Conservation (phyloP, 2,797 vertebrate species). For the Helostoma temminkii region DNA sequence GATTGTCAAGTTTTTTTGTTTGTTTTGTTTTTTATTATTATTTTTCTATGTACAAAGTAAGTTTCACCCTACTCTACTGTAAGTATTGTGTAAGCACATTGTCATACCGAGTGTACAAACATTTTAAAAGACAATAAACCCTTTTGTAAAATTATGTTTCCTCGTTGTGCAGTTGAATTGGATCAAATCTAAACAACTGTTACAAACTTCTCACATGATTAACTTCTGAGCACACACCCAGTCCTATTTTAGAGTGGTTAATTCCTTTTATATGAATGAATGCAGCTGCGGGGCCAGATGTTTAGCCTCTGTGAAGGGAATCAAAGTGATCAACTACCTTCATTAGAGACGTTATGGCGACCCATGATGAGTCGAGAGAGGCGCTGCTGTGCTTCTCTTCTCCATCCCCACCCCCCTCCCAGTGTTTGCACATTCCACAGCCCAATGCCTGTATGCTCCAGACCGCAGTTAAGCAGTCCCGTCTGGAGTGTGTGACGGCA, state of each 20-base stretch:
- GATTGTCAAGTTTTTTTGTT: constrained; percentile 52
- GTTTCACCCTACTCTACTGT: constrained; percentile 82
- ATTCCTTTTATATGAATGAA: constrained; percentile 49
- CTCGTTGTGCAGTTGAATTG: not conserved
- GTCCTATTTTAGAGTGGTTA: constrained; percentile 50
- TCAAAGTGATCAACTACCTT: constrained; percentile 70
- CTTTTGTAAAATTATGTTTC: constrained; percentile 82
- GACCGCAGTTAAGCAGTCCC: constrained; percentile 86
- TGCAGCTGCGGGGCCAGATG: constrained; percentile 64
- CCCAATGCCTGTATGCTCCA: constrained; percentile 75
- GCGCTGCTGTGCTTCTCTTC: constrained; percentile 42
- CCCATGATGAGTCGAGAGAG: constrained; percentile 56
- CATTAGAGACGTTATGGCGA: constrained; percentile 67
- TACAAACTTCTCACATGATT: constrained; percentile 40
- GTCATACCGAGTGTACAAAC: constrained; percentile 90
- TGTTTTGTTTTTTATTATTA: constrained; percentile 64
- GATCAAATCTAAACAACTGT: constrained; percentile 19
- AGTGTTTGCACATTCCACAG: constrained; percentile 75
- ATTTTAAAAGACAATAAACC: constrained; percentile 90
- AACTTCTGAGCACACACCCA: constrained; percentile 43
- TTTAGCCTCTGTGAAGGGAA: constrained; percentile 51
- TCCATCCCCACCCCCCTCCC: constrained; percentile 45
- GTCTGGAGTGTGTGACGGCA: constrained; percentile 86
- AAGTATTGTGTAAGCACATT: constrained; percentile 90
- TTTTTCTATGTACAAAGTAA: constrained; percentile 86